Base-by-base conservation (phyloP, 2,888 invertebrate genomes). In the Chrysopilus asiliformis region DNA sequence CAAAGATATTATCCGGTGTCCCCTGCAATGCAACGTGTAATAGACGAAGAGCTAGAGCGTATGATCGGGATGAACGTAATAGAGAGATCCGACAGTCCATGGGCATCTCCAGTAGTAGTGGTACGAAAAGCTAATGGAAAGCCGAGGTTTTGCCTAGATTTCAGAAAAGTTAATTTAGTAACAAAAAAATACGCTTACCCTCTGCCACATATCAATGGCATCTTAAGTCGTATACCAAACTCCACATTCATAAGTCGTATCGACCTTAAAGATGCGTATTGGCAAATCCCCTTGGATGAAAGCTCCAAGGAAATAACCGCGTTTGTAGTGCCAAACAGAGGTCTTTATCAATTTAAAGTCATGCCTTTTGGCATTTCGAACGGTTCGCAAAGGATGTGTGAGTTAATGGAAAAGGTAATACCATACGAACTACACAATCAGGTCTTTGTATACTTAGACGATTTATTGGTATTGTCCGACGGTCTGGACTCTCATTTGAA, bases 51-150 rank as follows among this genome's bases (percentile, higher is more conserved):
- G 9, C 10, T 22, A 10, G 22, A 22, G 8, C 22, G 22, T 22
- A 22, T 22, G 22, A 7, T 22, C 10, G 8, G 9, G 9, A 7
- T 22, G 8, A 10, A 10, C 7, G 22, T 22, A 10, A 22, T 22
- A 9, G 22, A 22, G 9, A 10, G 9, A 22, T 9, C 8, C 22
- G 9, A 7, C 8, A 22, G 22, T 9, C 10, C 22, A 10, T 9
- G 22, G 22, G 9, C 8, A 9, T 22, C 22, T 22, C 22, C 22
- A 10, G 22, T 22, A 7, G 9, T 9, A 22, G 7, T 22, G 9
- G 22, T 22, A 10, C 22, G 22, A 7, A 22, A 22, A 22, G 7
- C 22, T n/a, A n/a, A n/a, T n/a, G 48, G 22, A 8, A 22, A 22
- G 10, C 6, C 6, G 7, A 10, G 22, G 22, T 22, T 22, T 8